These are phyloP conservation scores for Crocuta crocuta DNA, from an alignment of 2,113 vertebrate species.

Conservation along the genomic window DNA sequence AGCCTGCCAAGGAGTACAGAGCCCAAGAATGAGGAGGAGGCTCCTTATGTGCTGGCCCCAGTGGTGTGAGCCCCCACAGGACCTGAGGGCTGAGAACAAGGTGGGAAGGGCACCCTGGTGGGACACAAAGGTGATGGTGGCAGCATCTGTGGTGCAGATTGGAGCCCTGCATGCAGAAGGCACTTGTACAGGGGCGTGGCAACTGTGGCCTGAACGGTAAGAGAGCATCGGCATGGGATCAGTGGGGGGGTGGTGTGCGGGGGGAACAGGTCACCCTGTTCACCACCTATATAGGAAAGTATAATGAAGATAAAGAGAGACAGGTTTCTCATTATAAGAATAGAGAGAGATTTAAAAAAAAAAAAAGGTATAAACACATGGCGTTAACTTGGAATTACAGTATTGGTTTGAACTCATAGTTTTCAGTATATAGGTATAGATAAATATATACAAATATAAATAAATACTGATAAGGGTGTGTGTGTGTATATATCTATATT, in stretches of 20 bases:
- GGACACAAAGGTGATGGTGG: not conserved
- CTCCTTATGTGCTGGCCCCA: rapidly evolving
- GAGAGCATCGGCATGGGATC: rapidly evolving
- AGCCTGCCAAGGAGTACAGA: not conserved
- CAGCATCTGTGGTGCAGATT: rapidly evolving
- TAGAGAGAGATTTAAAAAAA: not conserved
- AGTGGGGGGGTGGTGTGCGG: rapidly evolving
- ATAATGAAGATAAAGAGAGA: not conserved
- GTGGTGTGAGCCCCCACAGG: not conserved
- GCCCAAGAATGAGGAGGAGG: not conserved
- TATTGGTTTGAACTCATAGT: not conserved
- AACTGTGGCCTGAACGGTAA: rapidly evolving
- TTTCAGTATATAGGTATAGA: not conserved
- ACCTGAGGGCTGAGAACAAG: not conserved
- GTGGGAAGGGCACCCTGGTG: not conserved
- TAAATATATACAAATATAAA: not conserved
- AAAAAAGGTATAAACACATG: not conserved
- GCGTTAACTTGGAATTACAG: not conserved
- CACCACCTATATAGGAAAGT: not conserved
- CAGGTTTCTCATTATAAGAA: not conserved
- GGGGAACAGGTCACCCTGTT: not conserved
- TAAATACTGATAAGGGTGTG: not conserved
- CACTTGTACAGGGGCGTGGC: rapidly evolving
- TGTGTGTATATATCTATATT: rapidly evolving
- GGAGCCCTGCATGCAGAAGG: not conserved